A percentile compares a stretch with the other conserved stretches of the same genome.
phyloP scores from a whole-genome alignment of 2,888 invertebrate species.

The Apodemia hepburni region DNA sequence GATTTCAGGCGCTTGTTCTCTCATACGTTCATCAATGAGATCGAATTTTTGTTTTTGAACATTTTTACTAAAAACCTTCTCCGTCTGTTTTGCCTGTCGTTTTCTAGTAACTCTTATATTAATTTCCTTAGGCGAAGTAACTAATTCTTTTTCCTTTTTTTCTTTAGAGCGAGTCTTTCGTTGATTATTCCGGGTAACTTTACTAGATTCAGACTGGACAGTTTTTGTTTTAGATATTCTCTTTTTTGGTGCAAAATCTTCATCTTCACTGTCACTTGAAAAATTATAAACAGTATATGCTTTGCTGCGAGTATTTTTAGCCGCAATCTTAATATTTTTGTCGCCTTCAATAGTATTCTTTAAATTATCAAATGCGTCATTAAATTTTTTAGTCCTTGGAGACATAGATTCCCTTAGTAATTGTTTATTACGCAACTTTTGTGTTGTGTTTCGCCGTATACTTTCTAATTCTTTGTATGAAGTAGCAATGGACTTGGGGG shows the following conservation, averaged over 20 bases:
- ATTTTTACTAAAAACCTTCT: slow-evolving; percentile 21
- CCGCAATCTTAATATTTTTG: slow-evolving; percentile 41
- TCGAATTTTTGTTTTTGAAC: slow-evolving; percentile 29
- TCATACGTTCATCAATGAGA: slow-evolving; percentile 56
- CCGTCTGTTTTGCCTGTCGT: slow-evolving; percentile 25
- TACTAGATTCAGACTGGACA: not conserved
- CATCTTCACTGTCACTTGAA: slow-evolving; percentile 61
- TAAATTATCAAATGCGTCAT: slow-evolving; percentile 53
- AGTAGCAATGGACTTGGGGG: slow-evolving; percentile 40
- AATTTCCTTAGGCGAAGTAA: slow-evolving; percentile 19
- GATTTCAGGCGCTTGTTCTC: slow-evolving; percentile 39
- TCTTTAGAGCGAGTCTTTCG: not conserved
- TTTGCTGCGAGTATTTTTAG: slow-evolving; percentile 36
- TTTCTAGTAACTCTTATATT: slow-evolving; percentile 19
- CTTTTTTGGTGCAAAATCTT: slow-evolving; percentile 44
- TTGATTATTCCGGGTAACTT: not conserved
- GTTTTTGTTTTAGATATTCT: slow-evolving; percentile 18
- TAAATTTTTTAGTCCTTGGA: slow-evolving; percentile 45
- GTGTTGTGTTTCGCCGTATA: slow-evolving; percentile 42
- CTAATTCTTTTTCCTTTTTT: slow-evolving; percentile 29
- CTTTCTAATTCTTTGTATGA: slow-evolving; percentile 58
- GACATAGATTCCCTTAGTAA: slow-evolving; percentile 38
- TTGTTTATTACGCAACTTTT: slow-evolving; percentile 39
- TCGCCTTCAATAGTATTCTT: slow-evolving; percentile 44
- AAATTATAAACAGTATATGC: slow-evolving; percentile 49